phyloP scores from a whole-genome alignment of 1,140 invertebrate species.

The Trichoplusia ni region DNA sequence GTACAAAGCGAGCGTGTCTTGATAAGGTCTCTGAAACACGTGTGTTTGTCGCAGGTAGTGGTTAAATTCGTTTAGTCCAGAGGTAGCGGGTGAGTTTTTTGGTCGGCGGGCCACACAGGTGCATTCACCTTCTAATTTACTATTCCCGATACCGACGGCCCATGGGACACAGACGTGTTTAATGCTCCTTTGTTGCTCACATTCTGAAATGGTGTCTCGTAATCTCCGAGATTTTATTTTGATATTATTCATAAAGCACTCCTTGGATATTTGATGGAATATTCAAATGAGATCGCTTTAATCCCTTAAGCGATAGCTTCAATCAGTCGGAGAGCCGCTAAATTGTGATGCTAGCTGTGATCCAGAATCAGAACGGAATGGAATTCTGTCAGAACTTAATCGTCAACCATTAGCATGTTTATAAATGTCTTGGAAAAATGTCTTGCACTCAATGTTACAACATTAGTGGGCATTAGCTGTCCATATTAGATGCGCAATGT shows the following conservation, averaged over 20 bases:
- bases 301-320: not conserved
- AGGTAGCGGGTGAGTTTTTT: constrained; percentile 76
- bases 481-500: constrained; percentile 17
- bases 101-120: constrained; percentile 73
- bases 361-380: too few relatives aligned
- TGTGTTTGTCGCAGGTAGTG: constrained; percentile 70
- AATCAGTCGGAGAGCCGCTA: not conserved
- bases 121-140: constrained; percentile 73
- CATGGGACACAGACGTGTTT: constrained; percentile 52
- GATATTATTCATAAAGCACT: constrained; percentile 21
- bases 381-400: too few relatives aligned
- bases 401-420: not conserved
- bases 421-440: not conserved
- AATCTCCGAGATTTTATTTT: constrained; percentile 49
- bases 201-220: constrained; percentile 42
- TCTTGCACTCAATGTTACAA: not conserved
- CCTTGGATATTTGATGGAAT: constrained; percentile 7
- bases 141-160: constrained; percentile 68
- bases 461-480: constrained; percentile 2
- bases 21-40: constrained; percentile 34
- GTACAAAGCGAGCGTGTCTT: not conserved
- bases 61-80: constrained; percentile 78
- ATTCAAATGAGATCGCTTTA: constrained; percentile 16
- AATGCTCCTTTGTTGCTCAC: constrained; percentile 58
- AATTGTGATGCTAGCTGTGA: too few relatives aligned